Evolutionary conservation across 2,797 vertebrate genomes (phyloP).

Genomic region (Gastrophryne carolinensis): DNA sequence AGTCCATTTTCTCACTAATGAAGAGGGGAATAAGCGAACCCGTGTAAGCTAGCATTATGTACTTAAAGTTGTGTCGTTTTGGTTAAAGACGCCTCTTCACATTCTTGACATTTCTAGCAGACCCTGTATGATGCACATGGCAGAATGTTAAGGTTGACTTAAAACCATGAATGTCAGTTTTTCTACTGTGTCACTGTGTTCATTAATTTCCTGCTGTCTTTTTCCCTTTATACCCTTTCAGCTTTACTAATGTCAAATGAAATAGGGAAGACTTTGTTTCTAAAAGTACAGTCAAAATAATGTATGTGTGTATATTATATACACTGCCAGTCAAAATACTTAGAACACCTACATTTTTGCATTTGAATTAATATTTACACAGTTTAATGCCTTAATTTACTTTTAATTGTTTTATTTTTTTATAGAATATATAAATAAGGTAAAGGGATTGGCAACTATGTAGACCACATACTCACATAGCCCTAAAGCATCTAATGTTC

Average conservation of each 20-base stretch:
- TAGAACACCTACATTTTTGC: too few relatives aligned
- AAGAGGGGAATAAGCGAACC: constrained; percentile 98
- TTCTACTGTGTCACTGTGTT: constrained; percentile 74
- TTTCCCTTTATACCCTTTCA: not conserved
- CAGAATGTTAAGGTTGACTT: constrained; percentile 70
- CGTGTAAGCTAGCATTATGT: constrained; percentile 91
- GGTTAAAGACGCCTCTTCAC: constrained; percentile 81
- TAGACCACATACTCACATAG: too few relatives aligned
- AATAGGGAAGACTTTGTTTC: too few relatives aligned
- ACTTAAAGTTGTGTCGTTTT: constrained; percentile 92
- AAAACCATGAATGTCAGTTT: constrained; percentile 73
- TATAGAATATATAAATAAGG: too few relatives aligned
- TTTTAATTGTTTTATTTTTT: too few relatives aligned
- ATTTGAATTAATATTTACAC: too few relatives aligned
- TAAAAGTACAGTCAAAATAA: too few relatives aligned
- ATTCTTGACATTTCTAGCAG: constrained; percentile 82
- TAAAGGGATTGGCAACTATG: too few relatives aligned
- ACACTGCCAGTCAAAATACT: too few relatives aligned
- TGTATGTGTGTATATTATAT: too few relatives aligned
- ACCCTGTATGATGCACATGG: constrained; percentile 78
- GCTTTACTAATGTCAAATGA: not conserved
- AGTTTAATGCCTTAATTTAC: too few relatives aligned
- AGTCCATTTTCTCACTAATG: constrained; percentile 99
- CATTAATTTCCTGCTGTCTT: constrained; percentile 65
- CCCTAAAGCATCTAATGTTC: too few relatives aligned